Percentiles rank a stretch among this genome's conserved stretches.
phyloP scores from a whole-genome alignment of 2,888 invertebrate genomes.

The Cheiracanthium punctorium region DNA sequence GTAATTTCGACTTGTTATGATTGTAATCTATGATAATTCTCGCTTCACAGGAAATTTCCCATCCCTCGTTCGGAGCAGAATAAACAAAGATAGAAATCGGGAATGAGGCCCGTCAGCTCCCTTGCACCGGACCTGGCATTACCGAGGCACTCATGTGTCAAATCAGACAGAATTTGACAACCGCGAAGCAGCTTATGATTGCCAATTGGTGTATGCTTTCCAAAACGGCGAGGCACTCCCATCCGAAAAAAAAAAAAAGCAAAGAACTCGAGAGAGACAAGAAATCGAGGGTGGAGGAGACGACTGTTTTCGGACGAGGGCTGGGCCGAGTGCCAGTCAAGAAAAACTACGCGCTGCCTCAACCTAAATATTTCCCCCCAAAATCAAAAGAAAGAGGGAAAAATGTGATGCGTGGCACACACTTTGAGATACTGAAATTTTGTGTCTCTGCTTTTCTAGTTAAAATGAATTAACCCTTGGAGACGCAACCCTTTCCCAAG shows the following conservation, averaged over 20 bases:
- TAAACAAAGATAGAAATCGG: neutral
- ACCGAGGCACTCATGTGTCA: neutral
- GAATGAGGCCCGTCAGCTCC: neutral
- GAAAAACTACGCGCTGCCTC: conserved; percentile 25
- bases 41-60: too few species aligned
- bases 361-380: conserved; percentile 38
- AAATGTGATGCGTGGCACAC: too few species aligned
- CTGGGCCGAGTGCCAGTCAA: conserved; percentile 56
- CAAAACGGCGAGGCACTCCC: conserved; percentile 52
- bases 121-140: neutral
- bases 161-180: conserved; percentile 50
- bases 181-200: conserved; percentile 49
- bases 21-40: too few species aligned
- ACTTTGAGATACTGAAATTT: too few species aligned
- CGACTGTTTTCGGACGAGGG: conserved; percentile 51
- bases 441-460: too few species aligned
- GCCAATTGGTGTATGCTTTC: conserved; percentile 34
- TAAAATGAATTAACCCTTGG: too few species aligned
- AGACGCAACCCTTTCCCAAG: too few species aligned
- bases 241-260: conserved; percentile 23
- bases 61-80: too few species aligned
- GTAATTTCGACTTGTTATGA: too few species aligned
- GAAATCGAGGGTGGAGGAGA: conserved; percentile 55
- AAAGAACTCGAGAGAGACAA: neutral
- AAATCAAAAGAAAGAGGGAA: neutral